Base-by-base conservation (phyloP, 92 coral and sea anemone species). In the Phymanthus crucifer region DNA sequence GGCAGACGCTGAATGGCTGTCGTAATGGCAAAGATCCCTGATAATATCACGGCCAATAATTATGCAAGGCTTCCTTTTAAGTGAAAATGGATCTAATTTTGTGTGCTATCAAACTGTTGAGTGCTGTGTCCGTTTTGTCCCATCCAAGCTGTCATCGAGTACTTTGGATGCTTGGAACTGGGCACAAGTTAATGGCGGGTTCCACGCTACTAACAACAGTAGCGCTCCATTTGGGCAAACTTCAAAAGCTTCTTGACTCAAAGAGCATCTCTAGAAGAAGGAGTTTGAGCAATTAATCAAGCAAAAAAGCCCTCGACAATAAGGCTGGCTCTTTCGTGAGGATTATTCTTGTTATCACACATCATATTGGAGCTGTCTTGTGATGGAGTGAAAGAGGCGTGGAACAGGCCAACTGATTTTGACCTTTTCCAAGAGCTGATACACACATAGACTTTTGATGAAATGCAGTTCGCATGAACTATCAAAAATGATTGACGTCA, bases 71-170 rank as follows among this genome's bases (percentile, higher is more conserved):
- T 65, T 29, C 72, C 75, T 72, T 80, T 74, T 61, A 32, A 64
- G 80, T 82, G 80, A 73, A 82, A 79, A 67, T 73, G 80, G 73
- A 70, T 36, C 86, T 65, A 57, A 82, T 72, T 82, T 78, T 61
- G 73, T 29, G 66, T 27, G 77, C 73, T 74, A 75, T 82, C 86
- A 74, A 46, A 14, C 72, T 43, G 79, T 82, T 72, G 80, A 82
- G 80, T 57, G 71, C 36, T 74, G 78, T 36, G 80, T 76, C 80
- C 80, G 70, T 76, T 76, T 76, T 76, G 69, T 35, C 68, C 86
- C 34, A 82, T 82, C 86, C 73, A 82, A 82, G 46, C 74, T 82
- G 86, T 82, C 86, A 82, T n/a, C 86, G 86, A 82, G 73, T 82
- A 74, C 86, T 82, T 64, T n/a, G 79, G 67, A 36, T 82, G 80